Base-by-base conservation (phyloP, 2,888 invertebrate genomes). In the Monopis laevigella region DNA sequence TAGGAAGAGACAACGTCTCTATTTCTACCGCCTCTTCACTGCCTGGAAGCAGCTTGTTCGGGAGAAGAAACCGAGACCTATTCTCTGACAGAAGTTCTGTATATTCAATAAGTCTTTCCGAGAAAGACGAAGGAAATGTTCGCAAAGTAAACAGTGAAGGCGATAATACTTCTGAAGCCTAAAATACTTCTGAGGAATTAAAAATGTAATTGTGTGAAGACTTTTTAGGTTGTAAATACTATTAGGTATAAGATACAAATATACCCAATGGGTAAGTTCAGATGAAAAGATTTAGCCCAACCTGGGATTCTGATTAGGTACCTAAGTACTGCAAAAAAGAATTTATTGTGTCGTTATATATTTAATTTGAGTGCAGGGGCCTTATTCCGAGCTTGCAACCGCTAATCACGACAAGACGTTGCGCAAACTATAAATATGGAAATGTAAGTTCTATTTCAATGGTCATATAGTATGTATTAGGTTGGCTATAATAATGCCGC, bases 151-250 rank as follows among this genome's bases (percentile, higher is more conserved):
- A 58, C 24, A 60, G 55, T 39, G 72, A 71, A 17, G 63, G 65
- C n/a, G 82, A 81, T 38, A 77, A 82, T 45, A 81, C 80, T 32
- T 82, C 82, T 2, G 82, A 82, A 57, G 82, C 82, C 53, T 82
- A 59, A 71, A 49, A 43, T 28, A 21, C 18, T 21, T 19, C 6
- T 17, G n/a, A n/a, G n/a, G n/a, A n/a, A n/a, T n/a, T n/a, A n/a
- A n/a, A n/a, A n/a, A n/a, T n/a, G n/a, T n/a, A n/a, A n/a, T n/a
- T n/a, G n/a, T n/a, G n/a, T n/a, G n/a, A n/a, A n/a, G n/a, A n/a
- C n/a, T n/a, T n/a, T n/a, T n/a, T n/a, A n/a, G n/a, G n/a, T n/a
- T n/a, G n/a, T n/a, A n/a, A n/a, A n/a, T n/a, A n/a, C n/a, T n/a
- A n/a, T n/a, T n/a, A n/a, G n/a, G n/a, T n/a, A n/a, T n/a, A n/a